A percentile compares a stretch with the other conserved stretches of the same genome.
phyloP scores from a whole-genome alignment of 2,888 invertebrate species.

The Polydrusus cervinus region DNA sequence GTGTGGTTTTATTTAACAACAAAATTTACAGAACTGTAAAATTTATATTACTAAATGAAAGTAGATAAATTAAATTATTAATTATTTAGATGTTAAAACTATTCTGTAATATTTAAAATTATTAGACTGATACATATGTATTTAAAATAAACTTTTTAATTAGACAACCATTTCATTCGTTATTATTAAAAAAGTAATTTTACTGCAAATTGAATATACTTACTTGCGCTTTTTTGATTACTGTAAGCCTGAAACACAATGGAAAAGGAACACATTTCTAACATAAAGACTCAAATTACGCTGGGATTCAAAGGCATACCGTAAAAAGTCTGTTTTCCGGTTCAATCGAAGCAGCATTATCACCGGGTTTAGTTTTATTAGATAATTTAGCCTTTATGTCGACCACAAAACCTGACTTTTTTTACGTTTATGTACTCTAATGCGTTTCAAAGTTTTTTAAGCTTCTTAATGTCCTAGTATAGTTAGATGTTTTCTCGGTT shows the following conservation, averaged over 20 bases:
- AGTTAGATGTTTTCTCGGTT: conserved; percentile 8
- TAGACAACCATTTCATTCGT: too few relatives aligned
- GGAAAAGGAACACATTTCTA: not conserved
- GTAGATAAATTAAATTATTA: too few relatives aligned
- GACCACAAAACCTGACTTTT: conserved; percentile 29
- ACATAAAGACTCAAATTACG: conserved; percentile 20
- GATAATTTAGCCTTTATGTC: conserved; percentile 32
- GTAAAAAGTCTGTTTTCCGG: conserved; percentile 38
- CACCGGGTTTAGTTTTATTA: conserved; percentile 45
- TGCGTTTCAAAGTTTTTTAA: conserved; percentile 31
- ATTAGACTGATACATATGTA: too few relatives aligned
- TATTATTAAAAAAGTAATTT: too few relatives aligned
- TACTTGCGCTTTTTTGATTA: not conserved
- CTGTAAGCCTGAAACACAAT: not conserved
- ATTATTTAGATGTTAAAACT: too few relatives aligned
- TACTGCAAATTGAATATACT: too few relatives aligned
- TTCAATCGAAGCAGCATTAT: conserved; percentile 42
- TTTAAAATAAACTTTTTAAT: too few relatives aligned
- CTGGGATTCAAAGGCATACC: conserved; percentile 31
- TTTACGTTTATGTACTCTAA: conserved; percentile 41
- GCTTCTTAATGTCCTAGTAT: conserved; percentile 11
- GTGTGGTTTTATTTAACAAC: too few relatives aligned
- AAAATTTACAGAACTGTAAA: too few relatives aligned
- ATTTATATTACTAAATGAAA: too few relatives aligned
- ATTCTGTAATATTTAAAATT: too few relatives aligned